A percentile compares a stretch with the other conserved stretches of the same genome.
These are phyloP conservation scores for Drosophila atroscutellata DNA, from an alignment of 2,888 invertebrate genomes.

Conservation along the genomic window DNA sequence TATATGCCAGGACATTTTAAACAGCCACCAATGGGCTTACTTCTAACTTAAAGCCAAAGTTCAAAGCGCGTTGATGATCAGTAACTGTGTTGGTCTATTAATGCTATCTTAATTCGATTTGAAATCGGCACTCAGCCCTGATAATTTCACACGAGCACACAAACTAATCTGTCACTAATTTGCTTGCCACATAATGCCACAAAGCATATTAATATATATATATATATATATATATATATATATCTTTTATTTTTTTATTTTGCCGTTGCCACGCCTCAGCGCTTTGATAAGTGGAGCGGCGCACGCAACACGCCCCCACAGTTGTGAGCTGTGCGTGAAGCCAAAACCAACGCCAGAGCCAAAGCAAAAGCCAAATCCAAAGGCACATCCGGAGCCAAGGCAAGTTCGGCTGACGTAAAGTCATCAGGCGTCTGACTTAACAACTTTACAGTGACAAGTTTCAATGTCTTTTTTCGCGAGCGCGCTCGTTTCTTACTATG, in stretches of 20 bases:
- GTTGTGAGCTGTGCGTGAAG: conserved; percentile 24
- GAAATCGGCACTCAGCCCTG: conserved; percentile 13
- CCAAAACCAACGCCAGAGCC: neutral
- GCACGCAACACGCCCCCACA: conserved; percentile 59
- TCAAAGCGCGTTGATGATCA: neutral
- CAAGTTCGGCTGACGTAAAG: conserved; percentile 58
- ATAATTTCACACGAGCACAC: conserved; percentile 13
- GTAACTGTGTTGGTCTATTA: conserved; percentile 4
- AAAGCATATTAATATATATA: conserved; percentile 42
- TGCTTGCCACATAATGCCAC: conserved; percentile 43
- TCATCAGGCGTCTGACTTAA: conserved; percentile 79
- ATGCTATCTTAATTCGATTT: conserved; percentile 5
- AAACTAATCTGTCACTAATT: conserved; percentile 50
- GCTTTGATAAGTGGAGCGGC: conserved; percentile 35
- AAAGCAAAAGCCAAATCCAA: neutral
- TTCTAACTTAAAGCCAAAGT: neutral
- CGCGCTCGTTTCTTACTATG: conserved; percentile 62
- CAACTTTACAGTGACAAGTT: conserved; percentile 78
- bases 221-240: conserved; percentile 20
- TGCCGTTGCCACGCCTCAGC: conserved; percentile 55
- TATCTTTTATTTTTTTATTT: conserved; percentile 27
- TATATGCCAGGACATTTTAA: neutral
- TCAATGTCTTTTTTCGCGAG: conserved; percentile 59
- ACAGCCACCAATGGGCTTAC: neutral
- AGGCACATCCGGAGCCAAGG: neutral